Evolutionary conservation across 53 echinoderm and acorn worm genomes (phyloP), one percentile per base, ranked within the genome.

Genomic region (Astropecten irregularis): DNA sequence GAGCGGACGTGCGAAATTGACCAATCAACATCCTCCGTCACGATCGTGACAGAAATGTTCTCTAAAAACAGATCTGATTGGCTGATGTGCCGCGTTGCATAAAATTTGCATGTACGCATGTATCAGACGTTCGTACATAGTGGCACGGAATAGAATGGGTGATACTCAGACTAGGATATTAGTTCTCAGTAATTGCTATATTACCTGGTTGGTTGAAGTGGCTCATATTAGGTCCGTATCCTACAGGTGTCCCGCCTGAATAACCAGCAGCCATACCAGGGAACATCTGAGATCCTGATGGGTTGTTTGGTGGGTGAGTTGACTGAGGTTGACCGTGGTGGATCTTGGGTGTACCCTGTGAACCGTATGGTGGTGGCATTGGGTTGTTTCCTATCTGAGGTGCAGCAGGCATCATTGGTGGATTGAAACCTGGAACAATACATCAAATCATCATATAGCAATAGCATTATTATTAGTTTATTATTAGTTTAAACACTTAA

Each of bases 131-230:
- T n/a, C n/a, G n/a, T n/a, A n/a, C n/a, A n/a, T n/a, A n/a, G n/a
- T n/a, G n/a, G n/a, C n/a, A n/a, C n/a, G n/a, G n/a, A n/a, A n/a
- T n/a, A n/a, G n/a, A n/a, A n/a, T n/a, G n/a, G n/a, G n/a, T n/a
- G n/a, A n/a, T n/a, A n/a, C n/a, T n/a, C n/a, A n/a, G n/a, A n/a
- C n/a, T n/a, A n/a, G n/a, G n/a, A n/a, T n/a, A n/a, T n/a, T n/a
- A n/a, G n/a, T n/a, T n/a, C n/a, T n/a, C n/a, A n/a, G n/a, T n/a
- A n/a, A n/a, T n/a, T n/a, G n/a, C n/a, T 23, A 65, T 76, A 57
- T 74, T 83, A 91, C 91, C 91, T 91, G 86, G 87, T 20, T 87
- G 91, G 56, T 74, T 86, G 44, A 82, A 83, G 42, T 72, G 91
- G 58, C 47, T 42, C 54, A 82, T 67, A 66, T 91, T 91, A 32